Evolutionary conservation across 2,888 invertebrate species (phyloP).

Genomic region (Dicyrtomina minuta): DNA sequence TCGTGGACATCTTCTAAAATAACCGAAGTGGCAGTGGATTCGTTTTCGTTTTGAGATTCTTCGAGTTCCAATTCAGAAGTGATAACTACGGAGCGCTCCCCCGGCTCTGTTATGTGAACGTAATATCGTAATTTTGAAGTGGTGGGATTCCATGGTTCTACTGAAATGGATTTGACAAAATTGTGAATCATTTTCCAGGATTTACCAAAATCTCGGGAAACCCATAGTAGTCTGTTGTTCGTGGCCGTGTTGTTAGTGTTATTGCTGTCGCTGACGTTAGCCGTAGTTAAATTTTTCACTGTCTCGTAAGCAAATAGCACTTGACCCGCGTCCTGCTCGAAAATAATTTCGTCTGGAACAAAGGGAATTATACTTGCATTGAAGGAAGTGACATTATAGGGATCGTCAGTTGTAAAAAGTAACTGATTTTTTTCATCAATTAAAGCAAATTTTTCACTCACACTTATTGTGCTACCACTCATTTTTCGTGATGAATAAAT

Average conservation of each 20-base stretch:
- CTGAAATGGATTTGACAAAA: slow-evolving; percentile 77
- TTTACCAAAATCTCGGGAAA: slow-evolving; percentile 73
- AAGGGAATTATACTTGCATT: slow-evolving; percentile 67
- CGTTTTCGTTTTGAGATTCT: slow-evolving; percentile 52
- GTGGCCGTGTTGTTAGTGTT: slow-evolving; percentile 26
- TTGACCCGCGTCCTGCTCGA: slow-evolving; percentile 70
- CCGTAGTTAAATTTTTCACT: too few relatives aligned
- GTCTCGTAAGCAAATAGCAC: slow-evolving; percentile 76
- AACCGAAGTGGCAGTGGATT: too few relatives aligned
- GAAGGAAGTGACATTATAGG: slow-evolving; percentile 71
- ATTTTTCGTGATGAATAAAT: too few relatives aligned
- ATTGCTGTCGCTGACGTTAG: not conserved
- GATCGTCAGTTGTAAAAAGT: slow-evolving; percentile 74
- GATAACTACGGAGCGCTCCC: slow-evolving; percentile 61
- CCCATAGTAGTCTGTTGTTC: too few relatives aligned
- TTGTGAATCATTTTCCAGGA: slow-evolving; percentile 70
- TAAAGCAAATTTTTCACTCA: slow-evolving; percentile 88
- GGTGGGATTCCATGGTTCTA: slow-evolving; percentile 53
- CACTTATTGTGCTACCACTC: too few relatives aligned
- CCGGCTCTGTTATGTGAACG: too few relatives aligned
- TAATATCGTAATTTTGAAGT: slow-evolving; percentile 70
- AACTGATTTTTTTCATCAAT: slow-evolving; percentile 75
- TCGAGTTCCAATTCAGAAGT: slow-evolving; percentile 56
- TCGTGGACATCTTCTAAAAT: slow-evolving; percentile 73
- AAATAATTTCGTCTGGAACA: slow-evolving; percentile 74